Percentiles rank a stretch among this genome's conserved stretches.
Conservation (phyloP, 2,888 invertebrate species). For the Pasiphila rectangulata region DNA sequence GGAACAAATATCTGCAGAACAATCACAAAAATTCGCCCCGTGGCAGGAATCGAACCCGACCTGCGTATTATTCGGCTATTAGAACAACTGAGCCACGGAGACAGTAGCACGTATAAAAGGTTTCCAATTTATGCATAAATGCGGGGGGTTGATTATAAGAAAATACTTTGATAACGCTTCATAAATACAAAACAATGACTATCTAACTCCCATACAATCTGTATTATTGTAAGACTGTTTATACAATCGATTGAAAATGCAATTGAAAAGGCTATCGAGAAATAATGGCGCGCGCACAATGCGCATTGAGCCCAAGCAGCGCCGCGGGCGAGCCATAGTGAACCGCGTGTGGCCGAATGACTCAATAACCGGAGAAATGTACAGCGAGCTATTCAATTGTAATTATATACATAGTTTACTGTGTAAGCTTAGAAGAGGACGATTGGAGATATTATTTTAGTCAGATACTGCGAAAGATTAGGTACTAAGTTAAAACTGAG, state of each 20-base stretch:
- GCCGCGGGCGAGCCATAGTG: constrained; percentile 54
- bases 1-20: too few relatives aligned
- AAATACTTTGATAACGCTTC: neutral
- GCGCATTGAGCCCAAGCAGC: constrained; percentile 52
- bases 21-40: too few relatives aligned
- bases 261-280: constrained; percentile 62
- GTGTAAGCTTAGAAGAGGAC: neutral
- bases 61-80: too few relatives aligned
- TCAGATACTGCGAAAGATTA: too few relatives aligned
- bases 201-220: constrained; percentile 11
- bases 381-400: constrained; percentile 16
- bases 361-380: constrained; percentile 17
- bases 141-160: too few relatives aligned
- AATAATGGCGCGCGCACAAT: constrained; percentile 58
- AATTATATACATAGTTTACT: too few relatives aligned
- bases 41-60: too few relatives aligned
- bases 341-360: constrained; percentile 55
- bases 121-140: too few relatives aligned
- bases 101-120: too few relatives aligned
- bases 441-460: neutral
- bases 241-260: constrained; percentile 30
- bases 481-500: too few relatives aligned
- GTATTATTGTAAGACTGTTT: constrained; percentile 27
- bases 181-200: constrained; percentile 2
- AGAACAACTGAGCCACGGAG: too few relatives aligned